Percentiles rank a stretch among this genome's conserved stretches.
Conservation (phyloP, 2,113 vertebrate species). For the Pristiophorus japonicus region DNA sequence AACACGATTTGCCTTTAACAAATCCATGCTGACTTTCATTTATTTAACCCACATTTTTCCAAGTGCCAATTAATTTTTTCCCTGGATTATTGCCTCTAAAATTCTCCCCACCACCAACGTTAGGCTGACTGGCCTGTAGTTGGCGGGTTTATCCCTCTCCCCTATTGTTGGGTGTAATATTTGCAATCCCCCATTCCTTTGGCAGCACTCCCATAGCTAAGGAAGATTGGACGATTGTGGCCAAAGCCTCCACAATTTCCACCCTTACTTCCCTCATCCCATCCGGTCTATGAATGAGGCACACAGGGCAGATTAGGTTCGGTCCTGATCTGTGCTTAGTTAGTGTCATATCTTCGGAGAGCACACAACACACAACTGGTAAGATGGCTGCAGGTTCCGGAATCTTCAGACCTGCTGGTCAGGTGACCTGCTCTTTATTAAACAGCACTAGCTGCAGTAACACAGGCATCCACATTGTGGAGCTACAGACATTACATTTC, state of each 20-base stretch:
- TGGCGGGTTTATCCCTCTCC: background rate
- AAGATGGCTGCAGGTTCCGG: too few species aligned
- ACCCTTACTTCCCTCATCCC: background rate
- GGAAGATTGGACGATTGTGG: background rate
- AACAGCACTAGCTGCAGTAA: too few species aligned
- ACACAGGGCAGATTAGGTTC: background rate
- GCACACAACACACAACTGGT: too few species aligned
- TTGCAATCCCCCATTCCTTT: background rate
- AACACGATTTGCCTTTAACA: background rate
- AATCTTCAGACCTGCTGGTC: too few species aligned
- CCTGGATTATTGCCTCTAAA: background rate
- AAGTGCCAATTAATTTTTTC: background rate
- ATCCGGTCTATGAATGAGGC: background rate
- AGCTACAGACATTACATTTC: too few species aligned
- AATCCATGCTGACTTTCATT: background rate
- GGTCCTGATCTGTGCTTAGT: background rate
- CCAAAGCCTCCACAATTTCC: background rate
- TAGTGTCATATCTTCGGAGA: too few species aligned
- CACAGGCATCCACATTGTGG: too few species aligned
- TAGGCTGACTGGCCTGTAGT: background rate
- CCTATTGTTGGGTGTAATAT: background rate
- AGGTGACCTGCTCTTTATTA: too few species aligned
- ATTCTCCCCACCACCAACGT: background rate
- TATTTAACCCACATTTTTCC: background rate
- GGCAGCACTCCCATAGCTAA: background rate